These are phyloP conservation scores for Centropus bengalensis DNA, from an alignment of 2,113 vertebrate species.

Conservation along the genomic window DNA sequence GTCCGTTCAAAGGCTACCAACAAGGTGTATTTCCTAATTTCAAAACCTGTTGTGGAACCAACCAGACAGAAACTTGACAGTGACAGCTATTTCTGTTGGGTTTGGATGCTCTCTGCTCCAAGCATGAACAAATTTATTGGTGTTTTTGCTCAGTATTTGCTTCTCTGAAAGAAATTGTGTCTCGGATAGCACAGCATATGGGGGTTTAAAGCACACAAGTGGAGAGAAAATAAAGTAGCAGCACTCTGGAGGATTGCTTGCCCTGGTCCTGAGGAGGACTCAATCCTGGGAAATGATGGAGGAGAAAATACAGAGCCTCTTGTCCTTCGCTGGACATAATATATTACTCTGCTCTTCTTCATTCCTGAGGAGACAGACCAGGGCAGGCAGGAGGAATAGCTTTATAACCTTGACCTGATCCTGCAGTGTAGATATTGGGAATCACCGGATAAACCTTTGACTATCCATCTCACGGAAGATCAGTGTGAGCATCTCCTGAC, in stretches of 20 bases:
- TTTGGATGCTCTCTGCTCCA: not conserved
- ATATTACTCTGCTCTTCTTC: not conserved
- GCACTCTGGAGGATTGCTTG: not conserved
- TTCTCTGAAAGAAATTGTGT: not conserved
- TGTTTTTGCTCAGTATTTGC: not conserved
- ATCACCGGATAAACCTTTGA: not conserved
- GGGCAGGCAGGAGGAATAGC: not conserved
- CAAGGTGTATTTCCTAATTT: constrained; percentile 42
- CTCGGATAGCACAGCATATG: not conserved
- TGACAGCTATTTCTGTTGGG: not conserved
- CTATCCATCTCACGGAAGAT: not conserved
- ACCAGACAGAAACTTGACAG: constrained; percentile 29
- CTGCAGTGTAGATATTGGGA: not conserved
- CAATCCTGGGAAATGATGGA: not conserved
- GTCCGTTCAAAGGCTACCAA: not conserved
- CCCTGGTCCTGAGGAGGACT: not conserved
- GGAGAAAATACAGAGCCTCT: not conserved
- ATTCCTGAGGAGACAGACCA: not conserved
- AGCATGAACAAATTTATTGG: not conserved
- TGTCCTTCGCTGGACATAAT: not conserved
- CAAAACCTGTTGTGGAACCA: not conserved
- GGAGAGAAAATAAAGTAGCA: not conserved
- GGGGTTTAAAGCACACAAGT: not conserved
- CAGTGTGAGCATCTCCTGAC: not conserved
- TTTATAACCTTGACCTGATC: not conserved